Conservation (phyloP, 1,140 invertebrate species). For the Atopsyche davidsoni region DNA sequence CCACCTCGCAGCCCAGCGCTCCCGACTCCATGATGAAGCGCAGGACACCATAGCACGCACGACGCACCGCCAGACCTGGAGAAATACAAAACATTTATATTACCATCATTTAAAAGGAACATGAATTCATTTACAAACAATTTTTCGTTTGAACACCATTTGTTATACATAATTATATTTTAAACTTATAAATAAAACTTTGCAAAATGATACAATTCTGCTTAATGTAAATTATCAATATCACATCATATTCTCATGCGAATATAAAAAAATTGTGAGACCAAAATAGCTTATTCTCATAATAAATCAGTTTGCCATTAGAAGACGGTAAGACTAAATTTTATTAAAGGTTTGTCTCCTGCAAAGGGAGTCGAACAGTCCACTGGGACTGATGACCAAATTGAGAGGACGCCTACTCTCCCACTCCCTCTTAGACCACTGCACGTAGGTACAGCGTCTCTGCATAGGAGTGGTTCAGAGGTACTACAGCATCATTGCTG, state of each 20-base stretch:
- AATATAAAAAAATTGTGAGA: conserved; percentile 3
- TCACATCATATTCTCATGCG: no score
- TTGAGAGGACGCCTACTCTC: conserved; percentile 19
- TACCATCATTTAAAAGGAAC: neutral
- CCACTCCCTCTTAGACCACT: conserved; percentile 25
- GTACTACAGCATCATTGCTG: no score
- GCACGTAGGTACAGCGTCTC: conserved; percentile 15
- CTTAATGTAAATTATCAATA: no score
- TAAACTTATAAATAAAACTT: no score
- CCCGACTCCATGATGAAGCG: conserved; percentile 99
- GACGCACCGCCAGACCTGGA: conserved; percentile 57
- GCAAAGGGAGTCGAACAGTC: conserved; percentile 3
- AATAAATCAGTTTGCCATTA: neutral
- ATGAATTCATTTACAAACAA: no score
- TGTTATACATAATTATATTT: no score
- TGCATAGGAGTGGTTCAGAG: conserved; percentile 22
- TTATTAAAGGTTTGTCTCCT: no score
- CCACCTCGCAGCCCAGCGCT: conserved; percentile 94
- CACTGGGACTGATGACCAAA: conserved; percentile 14
- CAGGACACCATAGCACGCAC: conserved; percentile 98
- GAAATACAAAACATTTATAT: conserved; percentile 8
- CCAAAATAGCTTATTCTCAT: neutral
- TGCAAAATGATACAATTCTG: no score
- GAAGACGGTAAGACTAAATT: no score
- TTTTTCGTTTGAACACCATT: no score